Conservation (phyloP, 2,888 invertebrate genomes). For the Eubasilissa splendida region DNA sequence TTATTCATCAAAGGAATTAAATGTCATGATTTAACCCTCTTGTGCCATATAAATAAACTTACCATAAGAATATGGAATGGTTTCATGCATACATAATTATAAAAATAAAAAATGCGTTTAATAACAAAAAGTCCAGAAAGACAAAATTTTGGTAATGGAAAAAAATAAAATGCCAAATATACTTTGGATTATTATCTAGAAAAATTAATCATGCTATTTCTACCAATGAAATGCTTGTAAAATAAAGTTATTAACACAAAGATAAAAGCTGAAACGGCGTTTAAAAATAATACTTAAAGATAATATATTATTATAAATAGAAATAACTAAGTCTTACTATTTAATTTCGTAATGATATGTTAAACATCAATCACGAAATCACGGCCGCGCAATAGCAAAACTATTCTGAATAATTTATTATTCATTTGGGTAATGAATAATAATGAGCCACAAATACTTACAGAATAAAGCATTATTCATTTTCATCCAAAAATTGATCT, state of each 20-base stretch:
- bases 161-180: background rate
- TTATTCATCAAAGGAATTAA: background rate
- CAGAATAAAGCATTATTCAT: too few relatives aligned
- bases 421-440: too few relatives aligned
- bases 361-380: too few relatives aligned
- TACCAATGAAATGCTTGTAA: background rate
- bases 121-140: background rate
- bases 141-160: conserved; percentile 7
- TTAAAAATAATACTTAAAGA: background rate
- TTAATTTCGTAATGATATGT: too few relatives aligned
- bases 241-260: conserved; percentile 9
- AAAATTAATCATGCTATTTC: conserved; percentile 11
- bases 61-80: conserved; percentile 4
- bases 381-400: too few relatives aligned
- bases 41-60: conserved; percentile 5
- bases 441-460: too few relatives aligned
- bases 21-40: conserved; percentile 4
- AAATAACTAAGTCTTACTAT: too few relatives aligned
- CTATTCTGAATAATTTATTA: too few relatives aligned
- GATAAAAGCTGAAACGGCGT: background rate
- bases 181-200: background rate
- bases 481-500: background rate
- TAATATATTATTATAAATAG: background rate
- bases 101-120: background rate
- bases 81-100: conserved; percentile 4